Evolutionary conservation across 1,140 invertebrate species (phyloP).

Genomic region (Homalodisca vitripennis): DNA sequence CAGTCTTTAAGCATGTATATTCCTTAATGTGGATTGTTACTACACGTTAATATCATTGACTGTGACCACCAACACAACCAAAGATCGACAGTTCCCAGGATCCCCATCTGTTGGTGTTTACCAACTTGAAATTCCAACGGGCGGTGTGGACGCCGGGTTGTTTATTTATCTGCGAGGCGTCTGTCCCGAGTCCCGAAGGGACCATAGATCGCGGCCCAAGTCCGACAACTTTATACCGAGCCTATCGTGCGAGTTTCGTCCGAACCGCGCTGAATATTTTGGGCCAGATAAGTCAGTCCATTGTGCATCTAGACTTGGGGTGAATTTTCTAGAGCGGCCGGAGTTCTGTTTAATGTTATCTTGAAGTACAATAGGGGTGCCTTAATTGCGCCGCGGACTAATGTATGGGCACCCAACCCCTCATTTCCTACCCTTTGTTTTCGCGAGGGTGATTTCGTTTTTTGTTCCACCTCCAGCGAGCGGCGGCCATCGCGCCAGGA

Average conservation of each 20-base stretch:
- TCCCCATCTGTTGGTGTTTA: not conserved
- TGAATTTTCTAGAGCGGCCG: slow-evolving; percentile 28
- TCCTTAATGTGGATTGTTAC: too few species aligned
- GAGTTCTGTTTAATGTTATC: slow-evolving; percentile 27
- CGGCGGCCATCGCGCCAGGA: not conserved
- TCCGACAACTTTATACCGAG: not conserved
- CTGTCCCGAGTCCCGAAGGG: not conserved
- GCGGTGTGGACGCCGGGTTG: too few species aligned
- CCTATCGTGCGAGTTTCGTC: not conserved
- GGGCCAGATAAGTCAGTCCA: slow-evolving; percentile 25
- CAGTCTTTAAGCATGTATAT: too few species aligned
- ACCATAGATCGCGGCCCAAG: not conserved
- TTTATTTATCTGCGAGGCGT: not conserved
- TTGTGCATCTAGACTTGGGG: slow-evolving; percentile 13
- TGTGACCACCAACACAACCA: too few species aligned
- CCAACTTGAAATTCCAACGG: too few species aligned
- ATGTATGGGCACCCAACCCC: slow-evolving; percentile 23
- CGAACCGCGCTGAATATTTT: too few species aligned
- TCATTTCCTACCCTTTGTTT: slow-evolving; percentile 32
- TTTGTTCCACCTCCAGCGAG: slow-evolving; percentile 19
- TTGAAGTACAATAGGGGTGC: slow-evolving; percentile 25
- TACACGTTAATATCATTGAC: too few species aligned
- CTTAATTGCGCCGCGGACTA: slow-evolving; percentile 25
- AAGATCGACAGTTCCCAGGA: not conserved
- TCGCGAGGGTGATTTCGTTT: slow-evolving; percentile 28